Conservation (phyloP, 2,113 vertebrate genomes). For the Istiophorus platypterus region DNA sequence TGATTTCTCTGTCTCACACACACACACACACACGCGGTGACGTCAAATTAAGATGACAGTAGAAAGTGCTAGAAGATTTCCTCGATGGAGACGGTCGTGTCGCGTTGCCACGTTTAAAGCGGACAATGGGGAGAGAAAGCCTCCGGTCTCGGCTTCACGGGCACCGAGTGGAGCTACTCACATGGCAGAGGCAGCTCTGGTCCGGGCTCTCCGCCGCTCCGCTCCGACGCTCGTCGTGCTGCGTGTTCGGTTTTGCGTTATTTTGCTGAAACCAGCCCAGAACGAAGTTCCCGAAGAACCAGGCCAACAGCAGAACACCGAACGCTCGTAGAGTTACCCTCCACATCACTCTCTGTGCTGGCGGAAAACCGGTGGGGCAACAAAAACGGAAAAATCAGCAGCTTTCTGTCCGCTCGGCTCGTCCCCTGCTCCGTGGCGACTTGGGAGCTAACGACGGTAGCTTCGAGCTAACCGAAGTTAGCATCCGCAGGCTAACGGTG, state of each 20-base stretch:
- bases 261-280: slow-evolving; percentile 78
- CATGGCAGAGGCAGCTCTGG: slow-evolving; percentile 86
- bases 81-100: not conserved
- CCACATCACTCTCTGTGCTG: slow-evolving; percentile 69
- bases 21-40: slow-evolving; percentile 49
- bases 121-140: fast-evolving
- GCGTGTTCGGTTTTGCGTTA: slow-evolving; percentile 47
- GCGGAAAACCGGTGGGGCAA: not conserved
- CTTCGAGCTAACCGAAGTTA: slow-evolving; percentile 38
- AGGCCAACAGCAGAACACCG: slow-evolving; percentile 60
- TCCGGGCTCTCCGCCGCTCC: slow-evolving; percentile 53
- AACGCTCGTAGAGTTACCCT: slow-evolving; percentile 48
- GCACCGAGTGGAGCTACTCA: slow-evolving; percentile 46
- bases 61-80: slow-evolving; percentile 78
- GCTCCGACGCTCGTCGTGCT: slow-evolving; percentile 40
- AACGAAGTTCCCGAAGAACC: slow-evolving; percentile 73
- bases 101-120: not conserved
- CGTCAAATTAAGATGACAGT: slow-evolving; percentile 67
- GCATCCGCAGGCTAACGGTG: slow-evolving; percentile 51
- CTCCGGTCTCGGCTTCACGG: not conserved
- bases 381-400: not conserved
- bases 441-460: slow-evolving; percentile 24
- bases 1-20: not conserved
- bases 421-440: not conserved
- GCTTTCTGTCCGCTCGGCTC: not conserved